These are phyloP conservation scores for Chaetodon trifascialis DNA, from an alignment of 2,113 vertebrate species.

Conservation along the genomic window DNA sequence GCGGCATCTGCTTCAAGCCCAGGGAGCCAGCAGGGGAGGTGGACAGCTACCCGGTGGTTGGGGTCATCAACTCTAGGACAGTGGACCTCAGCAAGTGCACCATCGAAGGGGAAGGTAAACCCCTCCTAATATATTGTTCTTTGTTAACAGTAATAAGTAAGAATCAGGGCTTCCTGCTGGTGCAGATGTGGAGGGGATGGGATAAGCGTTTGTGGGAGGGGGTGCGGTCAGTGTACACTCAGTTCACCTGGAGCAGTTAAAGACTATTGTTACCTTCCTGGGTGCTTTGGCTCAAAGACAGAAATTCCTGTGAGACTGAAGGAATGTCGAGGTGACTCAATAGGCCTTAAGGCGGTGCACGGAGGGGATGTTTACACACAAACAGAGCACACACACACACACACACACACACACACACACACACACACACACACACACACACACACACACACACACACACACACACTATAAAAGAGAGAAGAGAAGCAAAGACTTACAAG, in stretches of 20 bases:
- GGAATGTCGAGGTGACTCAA: conserved; percentile 58
- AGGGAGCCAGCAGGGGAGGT: conserved; percentile 86
- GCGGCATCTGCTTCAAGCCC: conserved; percentile 86
- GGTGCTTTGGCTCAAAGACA: conserved; percentile 30
- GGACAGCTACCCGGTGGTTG: conserved; percentile 89
- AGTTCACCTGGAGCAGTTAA: conserved; percentile 6
- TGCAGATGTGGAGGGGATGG: neutral
- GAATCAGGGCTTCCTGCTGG: too few relatives aligned
- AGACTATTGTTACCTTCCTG: conserved; percentile 23
- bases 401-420: conserved; percentile 21
- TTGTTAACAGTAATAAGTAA: neutral
- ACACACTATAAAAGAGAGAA: neutral
- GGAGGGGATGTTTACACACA: conserved; percentile 34
- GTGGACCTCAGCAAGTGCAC: conserved; percentile 89
- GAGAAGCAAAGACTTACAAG: neutral
- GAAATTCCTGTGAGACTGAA: conserved; percentile 51
- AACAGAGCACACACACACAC: conserved; percentile 21
- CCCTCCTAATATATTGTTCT: neutral
- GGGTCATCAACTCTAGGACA: conserved; percentile 83
- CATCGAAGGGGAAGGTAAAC: conserved; percentile 90
- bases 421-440: conserved; percentile 26
- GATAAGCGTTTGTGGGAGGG: neutral
- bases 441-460: conserved; percentile 13
- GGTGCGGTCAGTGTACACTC: neutral
- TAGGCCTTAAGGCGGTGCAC: conserved; percentile 21